phyloP scores from a whole-genome alignment of 2,113 vertebrate genomes.

The Xerus inauris region DNA sequence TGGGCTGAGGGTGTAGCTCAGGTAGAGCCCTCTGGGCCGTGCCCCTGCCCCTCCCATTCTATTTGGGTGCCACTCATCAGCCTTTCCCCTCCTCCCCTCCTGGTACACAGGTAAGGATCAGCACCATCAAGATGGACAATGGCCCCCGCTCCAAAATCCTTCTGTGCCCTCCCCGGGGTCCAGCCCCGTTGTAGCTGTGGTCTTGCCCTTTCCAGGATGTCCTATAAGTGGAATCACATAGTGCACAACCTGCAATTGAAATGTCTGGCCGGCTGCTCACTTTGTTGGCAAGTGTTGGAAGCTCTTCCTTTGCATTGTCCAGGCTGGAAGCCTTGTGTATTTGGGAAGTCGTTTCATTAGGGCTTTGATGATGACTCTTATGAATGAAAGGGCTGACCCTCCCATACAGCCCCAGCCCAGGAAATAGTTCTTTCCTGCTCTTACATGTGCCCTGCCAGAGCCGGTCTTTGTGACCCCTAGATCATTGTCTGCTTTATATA shows the following conservation, averaged over 20 bases:
- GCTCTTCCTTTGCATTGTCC: background rate
- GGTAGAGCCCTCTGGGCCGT: too few relatives aligned
- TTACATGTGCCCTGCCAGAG: background rate
- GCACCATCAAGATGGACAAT: too few relatives aligned
- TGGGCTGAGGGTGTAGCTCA: too few relatives aligned
- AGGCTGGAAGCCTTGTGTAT: conserved; percentile 42
- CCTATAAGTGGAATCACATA: background rate
- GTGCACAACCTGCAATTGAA: background rate
- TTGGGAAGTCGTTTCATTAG: conserved; percentile 48
- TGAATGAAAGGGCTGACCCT: conserved; percentile 38
- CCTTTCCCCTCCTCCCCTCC: too few relatives aligned
- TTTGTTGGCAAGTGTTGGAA: background rate
- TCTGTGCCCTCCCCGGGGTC: background rate
- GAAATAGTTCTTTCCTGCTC: conserved; percentile 58
- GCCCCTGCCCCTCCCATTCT: too few relatives aligned
- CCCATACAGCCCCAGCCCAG: background rate
- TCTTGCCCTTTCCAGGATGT: background rate
- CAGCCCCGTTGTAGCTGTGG: background rate
- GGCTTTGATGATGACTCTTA: background rate
- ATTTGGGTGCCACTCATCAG: too few relatives aligned
- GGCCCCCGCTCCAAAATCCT: too few relatives aligned
- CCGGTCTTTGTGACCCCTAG: too few relatives aligned
- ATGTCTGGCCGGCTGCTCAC: background rate
- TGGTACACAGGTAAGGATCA: too few relatives aligned
- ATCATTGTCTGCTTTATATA: background rate